phyloP scores from a whole-genome alignment of 2,888 invertebrate species.

The Dioctria rufipes region DNA sequence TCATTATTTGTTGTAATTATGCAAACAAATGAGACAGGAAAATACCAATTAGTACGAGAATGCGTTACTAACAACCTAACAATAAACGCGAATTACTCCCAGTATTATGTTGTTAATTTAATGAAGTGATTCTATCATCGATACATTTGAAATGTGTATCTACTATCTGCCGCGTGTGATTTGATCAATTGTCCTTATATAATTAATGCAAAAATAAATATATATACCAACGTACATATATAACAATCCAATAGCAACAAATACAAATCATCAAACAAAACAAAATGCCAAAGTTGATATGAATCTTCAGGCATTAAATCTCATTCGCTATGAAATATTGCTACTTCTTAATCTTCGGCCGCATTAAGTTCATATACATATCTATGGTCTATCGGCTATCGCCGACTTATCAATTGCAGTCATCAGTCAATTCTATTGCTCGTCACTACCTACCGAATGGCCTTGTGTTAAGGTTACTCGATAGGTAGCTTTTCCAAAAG shows the following conservation, averaged over 20 bases:
- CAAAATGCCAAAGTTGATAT: conserved; percentile 40
- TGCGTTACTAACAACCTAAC: neutral
- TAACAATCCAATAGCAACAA: too few relatives aligned
- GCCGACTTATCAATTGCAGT: conserved; percentile 17
- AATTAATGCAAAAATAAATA: conserved; percentile 29
- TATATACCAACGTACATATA: too few relatives aligned
- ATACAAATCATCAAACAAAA: conserved; percentile 26
- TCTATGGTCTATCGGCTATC: conserved; percentile 7
- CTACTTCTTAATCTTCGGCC: neutral
- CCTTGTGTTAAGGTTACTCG: conserved; percentile 49
- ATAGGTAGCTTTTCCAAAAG: conserved; percentile 42
- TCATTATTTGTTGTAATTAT: too few relatives aligned
- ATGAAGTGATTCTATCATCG: conserved; percentile 11
- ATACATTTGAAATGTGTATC: too few relatives aligned
- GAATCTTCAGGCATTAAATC: conserved; percentile 17
- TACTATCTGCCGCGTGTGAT: neutral
- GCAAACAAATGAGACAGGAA: neutral
- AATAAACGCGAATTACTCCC: too few relatives aligned
- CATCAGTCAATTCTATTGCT: conserved; percentile 37
- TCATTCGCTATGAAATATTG: conserved; percentile 25
- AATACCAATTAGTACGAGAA: conserved; percentile 16
- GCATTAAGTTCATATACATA: neutral
- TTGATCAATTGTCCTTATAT: conserved; percentile 22
- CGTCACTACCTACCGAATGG: conserved; percentile 42
- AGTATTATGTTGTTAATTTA: conserved; percentile 28